Evolutionary conservation across 2,113 vertebrate species (phyloP).

Genomic region (Arenaria interpres): DNA sequence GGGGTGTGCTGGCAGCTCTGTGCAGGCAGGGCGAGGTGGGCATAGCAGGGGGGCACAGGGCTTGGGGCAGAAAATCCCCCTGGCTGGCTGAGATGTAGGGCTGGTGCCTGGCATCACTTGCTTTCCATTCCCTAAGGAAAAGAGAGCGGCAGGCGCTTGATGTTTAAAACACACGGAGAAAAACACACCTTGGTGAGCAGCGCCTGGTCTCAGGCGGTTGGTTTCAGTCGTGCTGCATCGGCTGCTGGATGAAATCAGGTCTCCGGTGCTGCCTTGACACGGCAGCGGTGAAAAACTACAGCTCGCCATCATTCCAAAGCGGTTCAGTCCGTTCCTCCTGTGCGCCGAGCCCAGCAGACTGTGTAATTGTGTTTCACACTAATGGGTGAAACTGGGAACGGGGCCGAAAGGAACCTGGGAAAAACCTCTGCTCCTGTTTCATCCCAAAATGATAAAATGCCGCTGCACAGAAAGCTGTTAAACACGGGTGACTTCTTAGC

Average conservation of each 20-base stretch:
- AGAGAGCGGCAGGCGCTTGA: accelerated
- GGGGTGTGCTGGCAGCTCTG: background rate
- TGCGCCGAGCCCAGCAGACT: background rate
- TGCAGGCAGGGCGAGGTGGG: background rate
- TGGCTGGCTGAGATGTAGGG: background rate
- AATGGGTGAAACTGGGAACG: background rate
- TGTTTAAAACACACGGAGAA: background rate
- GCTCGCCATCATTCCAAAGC: background rate
- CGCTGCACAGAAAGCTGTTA: background rate
- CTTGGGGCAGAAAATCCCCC: background rate
- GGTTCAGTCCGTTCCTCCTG: accelerated
- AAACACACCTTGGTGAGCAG: background rate
- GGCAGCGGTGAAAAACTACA: accelerated
- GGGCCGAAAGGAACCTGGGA: background rate
- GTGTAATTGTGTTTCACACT: background rate
- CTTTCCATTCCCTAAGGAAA: background rate
- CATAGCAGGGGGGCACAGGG: background rate
- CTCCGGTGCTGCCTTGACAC: background rate
- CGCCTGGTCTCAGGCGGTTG: background rate
- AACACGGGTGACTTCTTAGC: background rate
- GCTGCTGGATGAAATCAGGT: background rate
- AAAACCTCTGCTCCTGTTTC: background rate
- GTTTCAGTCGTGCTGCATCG: background rate
- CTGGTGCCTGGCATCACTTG: accelerated
- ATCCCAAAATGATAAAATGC: background rate